Evolutionary conservation across 1,140 invertebrate species (phyloP).

Genomic region (Hylyphantes graminicola): DNA sequence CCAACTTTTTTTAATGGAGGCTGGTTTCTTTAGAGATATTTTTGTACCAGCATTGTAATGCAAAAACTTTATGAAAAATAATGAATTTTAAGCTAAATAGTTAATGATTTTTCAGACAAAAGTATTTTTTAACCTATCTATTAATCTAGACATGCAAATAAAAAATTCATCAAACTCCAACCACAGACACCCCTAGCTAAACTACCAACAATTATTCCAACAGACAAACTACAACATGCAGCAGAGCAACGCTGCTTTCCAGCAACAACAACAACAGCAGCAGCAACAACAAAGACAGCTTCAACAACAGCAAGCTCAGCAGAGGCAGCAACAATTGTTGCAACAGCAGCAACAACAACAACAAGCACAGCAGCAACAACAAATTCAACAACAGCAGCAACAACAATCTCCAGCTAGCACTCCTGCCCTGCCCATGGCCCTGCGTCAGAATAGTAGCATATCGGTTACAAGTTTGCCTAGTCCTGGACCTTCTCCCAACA

Average conservation of each 20-base stretch:
- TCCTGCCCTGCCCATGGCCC: conserved; percentile 40
- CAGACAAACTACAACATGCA: conserved; percentile 2
- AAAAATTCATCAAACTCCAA: too few species aligned
- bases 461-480: conserved; percentile 39
- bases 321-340: conserved; percentile 56
- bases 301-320: conserved; percentile 63
- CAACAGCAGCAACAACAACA: conserved; percentile 61
- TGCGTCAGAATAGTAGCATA: conserved; percentile 41
- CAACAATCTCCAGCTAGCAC: conserved; percentile 31
- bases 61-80: too few species aligned
- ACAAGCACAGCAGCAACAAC: conserved; percentile 65
- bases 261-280: conserved; percentile 65
- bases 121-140: too few species aligned
- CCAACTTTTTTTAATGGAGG: too few species aligned
- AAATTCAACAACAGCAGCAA: conserved; percentile 63
- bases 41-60: too few species aligned
- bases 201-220: conserved; percentile 2
- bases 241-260: conserved; percentile 4
- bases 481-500: conserved; percentile 32
- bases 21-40: too few species aligned
- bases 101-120: too few species aligned
- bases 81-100: too few species aligned
- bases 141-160: too few species aligned
- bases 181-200: too few species aligned
- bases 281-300: conserved; percentile 66